Evolutionary conservation across 2,888 invertebrate genomes (phyloP).

Genomic region (Macrostomum cliftonense): DNA sequence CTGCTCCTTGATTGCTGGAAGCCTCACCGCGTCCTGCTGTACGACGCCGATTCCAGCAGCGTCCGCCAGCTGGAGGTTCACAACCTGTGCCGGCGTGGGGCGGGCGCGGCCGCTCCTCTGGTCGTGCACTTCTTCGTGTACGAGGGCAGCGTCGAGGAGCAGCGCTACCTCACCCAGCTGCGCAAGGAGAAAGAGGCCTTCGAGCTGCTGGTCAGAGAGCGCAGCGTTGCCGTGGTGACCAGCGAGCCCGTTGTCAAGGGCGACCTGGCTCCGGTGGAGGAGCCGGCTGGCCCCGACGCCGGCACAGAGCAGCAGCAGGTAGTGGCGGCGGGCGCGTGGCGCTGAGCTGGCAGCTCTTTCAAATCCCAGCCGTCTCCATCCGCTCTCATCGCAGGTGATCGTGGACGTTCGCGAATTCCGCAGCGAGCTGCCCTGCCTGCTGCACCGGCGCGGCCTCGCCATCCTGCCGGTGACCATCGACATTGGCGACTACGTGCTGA

Average conservation of each 20-base stretch:
- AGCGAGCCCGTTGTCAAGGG: no score
- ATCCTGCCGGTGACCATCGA: conserved; percentile 30
- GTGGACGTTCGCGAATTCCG: conserved; percentile 96
- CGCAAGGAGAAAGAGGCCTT: conserved; percentile 78
- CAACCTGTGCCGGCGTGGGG: neutral
- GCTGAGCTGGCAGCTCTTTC: neutral
- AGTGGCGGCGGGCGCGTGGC: neutral
- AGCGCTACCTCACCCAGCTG: conserved; percentile 71
- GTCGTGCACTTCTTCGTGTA: conserved; percentile 73
- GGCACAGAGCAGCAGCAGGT: conserved; percentile 1
- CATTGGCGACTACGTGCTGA: conserved; percentile 91
- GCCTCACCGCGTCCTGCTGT: conserved; percentile 4
- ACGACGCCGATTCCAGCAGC: conserved; percentile 1
- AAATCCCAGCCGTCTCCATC: conserved; percentile 14
- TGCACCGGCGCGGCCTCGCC: conserved; percentile 76
- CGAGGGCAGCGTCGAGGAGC: conserved; percentile 81
- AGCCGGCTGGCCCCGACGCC: neutral
- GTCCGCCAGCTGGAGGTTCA: conserved; percentile 11
- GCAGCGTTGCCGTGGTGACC: neutral
- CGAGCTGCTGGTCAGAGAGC: conserved; percentile 64
- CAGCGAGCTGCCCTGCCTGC: conserved; percentile 75
- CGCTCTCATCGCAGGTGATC: conserved; percentile 42
- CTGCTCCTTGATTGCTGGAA: conserved; percentile 31
- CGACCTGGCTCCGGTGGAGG: no score
- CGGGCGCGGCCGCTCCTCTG: conserved; percentile 22